Evolutionary conservation across 2,888 invertebrate species (phyloP).

Genomic region (Gibbula magus): DNA sequence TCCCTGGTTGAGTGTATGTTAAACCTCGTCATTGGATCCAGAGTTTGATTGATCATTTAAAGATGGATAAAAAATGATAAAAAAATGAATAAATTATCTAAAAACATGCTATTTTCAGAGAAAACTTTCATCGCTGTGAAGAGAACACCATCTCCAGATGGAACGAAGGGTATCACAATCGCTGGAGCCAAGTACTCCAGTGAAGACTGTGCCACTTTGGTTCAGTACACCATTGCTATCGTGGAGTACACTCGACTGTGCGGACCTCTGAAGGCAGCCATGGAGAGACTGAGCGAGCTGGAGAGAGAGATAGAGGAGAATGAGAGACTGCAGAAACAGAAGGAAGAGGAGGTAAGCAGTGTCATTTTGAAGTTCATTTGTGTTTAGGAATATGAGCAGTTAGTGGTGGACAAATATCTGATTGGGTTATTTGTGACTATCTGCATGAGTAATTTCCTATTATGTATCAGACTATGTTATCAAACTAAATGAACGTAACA

Average conservation of each 20-base stretch:
- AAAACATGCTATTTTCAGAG: slow-evolving; percentile 41
- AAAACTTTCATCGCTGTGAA: slow-evolving; percentile 60
- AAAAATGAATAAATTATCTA: not conserved
- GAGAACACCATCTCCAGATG: slow-evolving; percentile 60
- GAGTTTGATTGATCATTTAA: not conserved
- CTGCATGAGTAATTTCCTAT: not conserved
- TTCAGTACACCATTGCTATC: slow-evolving; percentile 75
- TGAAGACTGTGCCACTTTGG: slow-evolving; percentile 74
- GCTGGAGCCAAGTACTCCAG: slow-evolving; percentile 74
- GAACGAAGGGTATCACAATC: slow-evolving; percentile 69
- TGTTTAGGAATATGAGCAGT: too few species aligned
- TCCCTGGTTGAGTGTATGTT: too few species aligned
- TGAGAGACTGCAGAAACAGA: slow-evolving; percentile 68
- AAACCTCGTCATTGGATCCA: not conserved
- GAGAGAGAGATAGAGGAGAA: slow-evolving; percentile 74
- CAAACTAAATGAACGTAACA: too few species aligned
- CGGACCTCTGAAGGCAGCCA: slow-evolving; percentile 66
- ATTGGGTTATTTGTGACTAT: not conserved
- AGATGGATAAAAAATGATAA: not conserved
- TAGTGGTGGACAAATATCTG: not conserved
- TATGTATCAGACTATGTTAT: not conserved
- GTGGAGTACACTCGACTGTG: slow-evolving; percentile 73
- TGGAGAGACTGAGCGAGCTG: slow-evolving; percentile 70
- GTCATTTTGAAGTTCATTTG: too few species aligned
- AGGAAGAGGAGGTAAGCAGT: slow-evolving; percentile 64